Conservation (phyloP, 2,888 invertebrate species). For the Ischnus inquisitorius region DNA sequence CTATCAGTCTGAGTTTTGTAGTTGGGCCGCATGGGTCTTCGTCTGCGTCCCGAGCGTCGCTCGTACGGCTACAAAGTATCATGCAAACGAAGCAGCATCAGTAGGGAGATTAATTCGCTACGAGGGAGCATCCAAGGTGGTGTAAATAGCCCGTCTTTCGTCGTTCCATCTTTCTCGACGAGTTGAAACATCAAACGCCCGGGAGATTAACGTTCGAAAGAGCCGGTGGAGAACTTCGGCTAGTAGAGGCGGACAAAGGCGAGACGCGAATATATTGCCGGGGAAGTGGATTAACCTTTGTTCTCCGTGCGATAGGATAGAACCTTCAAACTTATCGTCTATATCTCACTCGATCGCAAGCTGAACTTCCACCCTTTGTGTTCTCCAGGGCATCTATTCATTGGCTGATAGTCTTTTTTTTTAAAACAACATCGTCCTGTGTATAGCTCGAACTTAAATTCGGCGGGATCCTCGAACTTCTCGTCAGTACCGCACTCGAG, state of each 20-base stretch:
- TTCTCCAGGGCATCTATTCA: background rate
- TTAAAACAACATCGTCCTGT: too few relatives aligned
- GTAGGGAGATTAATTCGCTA: conserved; percentile 34
- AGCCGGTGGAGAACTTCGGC: conserved; percentile 5
- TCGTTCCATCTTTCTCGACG: background rate
- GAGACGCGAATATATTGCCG: conserved; percentile 43
- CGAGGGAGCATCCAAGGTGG: conserved; percentile 36
- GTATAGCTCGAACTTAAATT: too few relatives aligned
- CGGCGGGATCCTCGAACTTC: too few relatives aligned
- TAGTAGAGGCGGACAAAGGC: conserved; percentile 36
- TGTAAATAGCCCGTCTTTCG: conserved; percentile 8
- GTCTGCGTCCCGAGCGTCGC: conserved; percentile 1
- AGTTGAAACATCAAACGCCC: conserved; percentile 18
- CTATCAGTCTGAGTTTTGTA: conserved; percentile 65
- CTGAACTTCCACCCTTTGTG: conserved; percentile 1
- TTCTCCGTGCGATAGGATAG: conserved; percentile 12
- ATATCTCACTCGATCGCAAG: background rate
- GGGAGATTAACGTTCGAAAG: conserved; percentile 9
- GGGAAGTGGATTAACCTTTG: conserved; percentile 51
- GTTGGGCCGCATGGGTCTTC: background rate
- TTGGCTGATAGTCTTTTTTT: too few relatives aligned
- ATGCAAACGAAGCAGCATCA: conserved; percentile 61
- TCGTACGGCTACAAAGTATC: conserved; percentile 43
- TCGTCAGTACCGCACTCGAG: too few relatives aligned
- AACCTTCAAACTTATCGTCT: background rate